Percentiles rank a stretch among this genome's conserved stretches.
These are phyloP conservation scores for Peromyscus melanophrys DNA, from an alignment of 2,797 vertebrate species.

Conservation along the genomic window DNA sequence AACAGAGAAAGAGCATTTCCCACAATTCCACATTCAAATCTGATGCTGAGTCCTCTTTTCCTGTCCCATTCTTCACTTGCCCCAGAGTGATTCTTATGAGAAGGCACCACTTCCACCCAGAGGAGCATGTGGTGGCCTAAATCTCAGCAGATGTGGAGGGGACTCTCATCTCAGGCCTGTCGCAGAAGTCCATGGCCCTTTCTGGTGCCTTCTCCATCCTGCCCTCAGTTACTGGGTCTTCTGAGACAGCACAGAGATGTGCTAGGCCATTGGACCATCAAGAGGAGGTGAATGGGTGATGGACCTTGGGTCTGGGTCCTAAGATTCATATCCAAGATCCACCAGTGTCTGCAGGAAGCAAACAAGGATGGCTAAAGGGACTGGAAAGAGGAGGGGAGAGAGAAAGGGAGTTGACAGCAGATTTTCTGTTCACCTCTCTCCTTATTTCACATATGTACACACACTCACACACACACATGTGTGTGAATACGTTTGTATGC, in stretches of 20 bases:
- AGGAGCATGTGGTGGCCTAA: neutral
- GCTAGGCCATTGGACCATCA: neutral
- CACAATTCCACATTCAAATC: neutral
- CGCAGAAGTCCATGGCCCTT: neutral
- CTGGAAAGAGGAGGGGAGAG: too few relatives aligned
- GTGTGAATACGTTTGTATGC: neutral
- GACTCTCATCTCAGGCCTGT: neutral
- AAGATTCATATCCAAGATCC: neutral
- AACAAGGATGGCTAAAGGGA: neutral
- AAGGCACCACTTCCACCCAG: neutral
- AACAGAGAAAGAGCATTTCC: neutral
- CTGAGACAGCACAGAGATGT: conserved; percentile 1
- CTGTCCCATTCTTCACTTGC: neutral
- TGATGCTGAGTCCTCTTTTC: neutral
- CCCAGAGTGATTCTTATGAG: neutral
- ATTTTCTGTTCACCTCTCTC: neutral
- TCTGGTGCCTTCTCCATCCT: too few relatives aligned
- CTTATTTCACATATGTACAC: neutral
- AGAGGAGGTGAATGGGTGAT: neutral
- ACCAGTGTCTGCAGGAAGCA: neutral
- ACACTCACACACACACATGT: neutral
- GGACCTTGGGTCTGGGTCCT: neutral
- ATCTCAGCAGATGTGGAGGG: neutral
- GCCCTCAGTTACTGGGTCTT: neutral
- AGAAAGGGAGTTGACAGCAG: too few relatives aligned